Conservation (phyloP, 2,797 vertebrate genomes). For the Microctenopoma lineatum region DNA sequence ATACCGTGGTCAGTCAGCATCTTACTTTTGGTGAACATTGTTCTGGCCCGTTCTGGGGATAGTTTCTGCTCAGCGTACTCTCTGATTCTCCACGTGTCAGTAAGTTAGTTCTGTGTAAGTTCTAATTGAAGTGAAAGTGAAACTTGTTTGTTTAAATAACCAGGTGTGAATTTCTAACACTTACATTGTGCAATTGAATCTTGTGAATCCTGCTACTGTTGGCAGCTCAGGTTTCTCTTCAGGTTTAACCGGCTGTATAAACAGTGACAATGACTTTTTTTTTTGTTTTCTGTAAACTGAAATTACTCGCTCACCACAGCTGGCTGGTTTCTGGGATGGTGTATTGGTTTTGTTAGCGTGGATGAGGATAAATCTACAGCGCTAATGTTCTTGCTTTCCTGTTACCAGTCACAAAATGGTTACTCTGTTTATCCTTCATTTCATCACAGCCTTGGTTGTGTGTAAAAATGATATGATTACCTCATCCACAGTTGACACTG, state of each 20-base stretch:
- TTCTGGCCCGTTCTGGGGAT: neutral
- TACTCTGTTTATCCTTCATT: neutral
- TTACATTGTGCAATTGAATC: too few species aligned
- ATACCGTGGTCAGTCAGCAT: conserved; percentile 48
- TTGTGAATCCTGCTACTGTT: neutral
- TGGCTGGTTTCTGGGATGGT: neutral
- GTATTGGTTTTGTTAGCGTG: neutral
- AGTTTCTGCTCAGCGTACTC: neutral
- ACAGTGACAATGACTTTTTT: neutral
- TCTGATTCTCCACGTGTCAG: neutral
- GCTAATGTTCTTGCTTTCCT: neutral
- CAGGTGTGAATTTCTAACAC: conserved; percentile 10
- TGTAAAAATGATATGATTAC: neutral
- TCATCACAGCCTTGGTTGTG: neutral
- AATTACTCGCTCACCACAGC: neutral
- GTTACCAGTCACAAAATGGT: neutral
- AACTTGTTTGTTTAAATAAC: conserved; percentile 8
- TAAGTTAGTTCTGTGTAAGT: neutral
- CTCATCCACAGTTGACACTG: neutral
- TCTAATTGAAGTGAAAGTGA: neutral
- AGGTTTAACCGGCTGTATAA: conserved; percentile 10
- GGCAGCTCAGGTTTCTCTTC: conserved; percentile 18
- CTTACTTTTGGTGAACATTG: neutral
- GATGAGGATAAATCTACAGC: neutral
- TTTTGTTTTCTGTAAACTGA: neutral